Evolutionary conservation across 2,888 invertebrate genomes (phyloP).

Genomic region (Noctua janthina): DNA sequence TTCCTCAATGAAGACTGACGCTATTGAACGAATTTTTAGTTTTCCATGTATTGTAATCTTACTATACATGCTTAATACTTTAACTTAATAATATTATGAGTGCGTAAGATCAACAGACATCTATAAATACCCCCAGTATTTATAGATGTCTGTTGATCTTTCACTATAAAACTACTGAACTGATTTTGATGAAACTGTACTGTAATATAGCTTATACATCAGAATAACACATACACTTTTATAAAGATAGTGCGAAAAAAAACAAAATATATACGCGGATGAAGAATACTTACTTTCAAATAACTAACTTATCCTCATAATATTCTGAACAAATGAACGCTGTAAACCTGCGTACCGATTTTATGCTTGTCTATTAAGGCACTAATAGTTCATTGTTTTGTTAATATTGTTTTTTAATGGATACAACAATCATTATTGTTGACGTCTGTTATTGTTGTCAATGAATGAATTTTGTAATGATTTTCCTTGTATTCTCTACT

Average conservation of each 20-base stretch:
- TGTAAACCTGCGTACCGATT: neutral
- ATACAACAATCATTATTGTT: neutral
- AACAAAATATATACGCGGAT: neutral
- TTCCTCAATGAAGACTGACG: neutral
- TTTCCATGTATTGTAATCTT: too few species aligned
- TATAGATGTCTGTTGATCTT: neutral
- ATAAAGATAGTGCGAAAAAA: neutral
- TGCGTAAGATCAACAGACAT: too few species aligned
- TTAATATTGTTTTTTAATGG: constrained; percentile 10
- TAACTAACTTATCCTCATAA: neutral
- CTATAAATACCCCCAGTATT: too few species aligned
- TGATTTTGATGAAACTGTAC: too few species aligned
- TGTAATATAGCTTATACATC: too few species aligned
- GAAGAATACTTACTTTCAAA: neutral
- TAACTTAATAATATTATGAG: too few species aligned
- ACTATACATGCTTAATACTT: too few species aligned
- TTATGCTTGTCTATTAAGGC: constrained; percentile 21
- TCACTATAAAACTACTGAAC: too few species aligned
- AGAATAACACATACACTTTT: too few species aligned
- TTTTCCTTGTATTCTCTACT: constrained; percentile 13
- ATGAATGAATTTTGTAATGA: neutral
- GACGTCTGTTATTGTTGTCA: neutral
- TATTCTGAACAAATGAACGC: neutral
- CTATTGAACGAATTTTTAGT: too few species aligned
- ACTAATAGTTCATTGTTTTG: constrained; percentile 49